Percentiles rank a stretch among this genome's conserved stretches.
phyloP scores from a whole-genome alignment of 2,113 vertebrate species.

The Uria aalge region DNA sequence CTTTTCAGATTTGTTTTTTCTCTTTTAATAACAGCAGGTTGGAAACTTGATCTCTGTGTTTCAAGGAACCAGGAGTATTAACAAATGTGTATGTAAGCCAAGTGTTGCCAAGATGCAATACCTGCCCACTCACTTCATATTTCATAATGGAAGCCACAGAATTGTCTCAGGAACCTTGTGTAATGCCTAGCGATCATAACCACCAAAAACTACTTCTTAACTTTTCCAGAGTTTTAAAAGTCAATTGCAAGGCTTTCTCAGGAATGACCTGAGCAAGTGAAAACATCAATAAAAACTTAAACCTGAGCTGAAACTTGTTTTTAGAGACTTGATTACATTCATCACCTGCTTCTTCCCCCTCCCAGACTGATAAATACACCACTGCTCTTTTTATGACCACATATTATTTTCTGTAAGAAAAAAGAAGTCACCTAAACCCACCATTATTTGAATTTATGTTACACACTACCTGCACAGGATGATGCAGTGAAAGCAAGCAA shows the following conservation, averaged over 20 bases:
- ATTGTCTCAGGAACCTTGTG: constrained; percentile 12
- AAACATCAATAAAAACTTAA: not conserved
- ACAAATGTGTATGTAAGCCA: constrained; percentile 29
- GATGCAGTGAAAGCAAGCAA: not conserved
- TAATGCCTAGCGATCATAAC: constrained; percentile 19
- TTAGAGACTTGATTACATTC: not conserved
- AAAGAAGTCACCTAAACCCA: not conserved
- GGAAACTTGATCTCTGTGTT: constrained; percentile 50
- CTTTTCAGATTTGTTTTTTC: constrained; percentile 52
- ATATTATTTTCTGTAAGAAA: not conserved
- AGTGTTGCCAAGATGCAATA: constrained; percentile 36
- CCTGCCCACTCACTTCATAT: constrained; percentile 55
- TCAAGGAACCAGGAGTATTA: constrained; percentile 58
- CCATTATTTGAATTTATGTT: not conserved
- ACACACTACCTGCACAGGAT: not conserved
- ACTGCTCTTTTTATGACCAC: not conserved
- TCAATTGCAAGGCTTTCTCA: not conserved
- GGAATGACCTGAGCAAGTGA: not conserved
- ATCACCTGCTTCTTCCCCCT: not conserved
- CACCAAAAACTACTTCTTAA: constrained; percentile 35
- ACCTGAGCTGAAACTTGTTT: not conserved
- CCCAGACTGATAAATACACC: not conserved
- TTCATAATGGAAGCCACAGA: constrained; percentile 62
- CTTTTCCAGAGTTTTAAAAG: constrained; percentile 51
- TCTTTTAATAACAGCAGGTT: constrained; percentile 45